Percentiles rank a stretch among this genome's conserved stretches.
These are phyloP conservation scores for Emydoidea blandingii DNA, from an alignment of 2,797 vertebrate genomes.

Conservation along the genomic window DNA sequence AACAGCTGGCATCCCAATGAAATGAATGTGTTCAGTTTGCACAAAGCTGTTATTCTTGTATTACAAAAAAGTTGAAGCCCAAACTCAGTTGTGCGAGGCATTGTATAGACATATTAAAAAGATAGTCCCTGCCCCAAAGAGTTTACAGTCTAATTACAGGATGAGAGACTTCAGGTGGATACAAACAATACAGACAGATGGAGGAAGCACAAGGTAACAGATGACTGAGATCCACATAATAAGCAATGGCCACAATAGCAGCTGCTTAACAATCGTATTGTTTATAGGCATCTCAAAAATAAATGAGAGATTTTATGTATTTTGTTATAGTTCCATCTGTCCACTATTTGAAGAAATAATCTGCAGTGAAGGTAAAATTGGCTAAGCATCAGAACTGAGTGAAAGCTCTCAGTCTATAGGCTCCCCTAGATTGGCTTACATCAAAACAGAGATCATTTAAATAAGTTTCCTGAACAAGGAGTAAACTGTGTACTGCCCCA, in stretches of 20 bases:
- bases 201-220: background rate
- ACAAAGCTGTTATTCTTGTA: fast-evolving
- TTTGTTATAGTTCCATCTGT: background rate
- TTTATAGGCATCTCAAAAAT: background rate
- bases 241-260: background rate
- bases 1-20: background rate
- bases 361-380: background rate
- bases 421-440: background rate
- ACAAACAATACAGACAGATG: background rate
- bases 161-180: fast-evolving
- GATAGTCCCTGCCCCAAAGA: fast-evolving
- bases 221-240: background rate
- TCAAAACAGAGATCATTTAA: background rate
- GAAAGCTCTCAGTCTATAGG: background rate
- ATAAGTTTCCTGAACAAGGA: background rate
- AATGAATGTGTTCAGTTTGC: fast-evolving
- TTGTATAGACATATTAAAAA: fast-evolving
- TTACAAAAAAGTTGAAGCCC: fast-evolving
- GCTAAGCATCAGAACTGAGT: background rate
- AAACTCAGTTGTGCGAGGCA: fast-evolving
- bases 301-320: background rate
- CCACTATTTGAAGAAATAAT: background rate
- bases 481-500: background rate
- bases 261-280: background rate
- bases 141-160: background rate